Conservation (phyloP, 2,888 invertebrate species). For the Ephialtes manifestator region DNA sequence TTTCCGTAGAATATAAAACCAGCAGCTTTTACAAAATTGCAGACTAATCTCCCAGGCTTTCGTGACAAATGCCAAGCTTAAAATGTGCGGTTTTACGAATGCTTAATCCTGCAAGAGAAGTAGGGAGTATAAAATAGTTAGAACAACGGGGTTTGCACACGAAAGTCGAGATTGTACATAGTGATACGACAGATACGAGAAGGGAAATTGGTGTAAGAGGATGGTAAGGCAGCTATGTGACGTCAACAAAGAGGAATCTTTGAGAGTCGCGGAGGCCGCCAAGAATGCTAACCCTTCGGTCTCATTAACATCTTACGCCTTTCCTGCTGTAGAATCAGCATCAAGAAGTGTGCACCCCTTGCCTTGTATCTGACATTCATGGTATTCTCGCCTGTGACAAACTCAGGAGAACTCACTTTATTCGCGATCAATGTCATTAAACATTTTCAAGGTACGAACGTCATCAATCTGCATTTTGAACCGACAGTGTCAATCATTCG, state of each 20-base stretch:
- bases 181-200: constrained; percentile 67
- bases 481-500: neutral
- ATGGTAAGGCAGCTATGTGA: constrained; percentile 68
- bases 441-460: neutral
- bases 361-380: constrained; percentile 62
- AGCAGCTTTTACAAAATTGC: neutral
- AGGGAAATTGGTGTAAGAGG: constrained; percentile 40
- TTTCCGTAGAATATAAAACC: neutral
- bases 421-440: constrained; percentile 64
- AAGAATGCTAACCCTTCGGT: constrained; percentile 85
- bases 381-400: constrained; percentile 51
- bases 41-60: constrained; percentile 16
- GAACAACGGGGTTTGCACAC: constrained; percentile 59
- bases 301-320: constrained; percentile 86
- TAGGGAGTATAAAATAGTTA: constrained; percentile 10
- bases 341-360: constrained; percentile 53
- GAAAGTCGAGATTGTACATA: constrained; percentile 77
- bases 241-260: constrained; percentile 83
- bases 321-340: constrained; percentile 70
- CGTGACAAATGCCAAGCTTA: constrained; percentile 14
- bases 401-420: constrained; percentile 79
- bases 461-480: neutral
- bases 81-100: constrained; percentile 32
- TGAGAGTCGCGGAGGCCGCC: constrained; percentile 82
- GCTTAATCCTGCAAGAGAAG: constrained; percentile 30